A percentile compares a stretch with the other conserved stretches of the same genome.
Evolutionary conservation across 1,140 invertebrate species (phyloP).

Genomic region (Ctenoplectra terminalis): DNA sequence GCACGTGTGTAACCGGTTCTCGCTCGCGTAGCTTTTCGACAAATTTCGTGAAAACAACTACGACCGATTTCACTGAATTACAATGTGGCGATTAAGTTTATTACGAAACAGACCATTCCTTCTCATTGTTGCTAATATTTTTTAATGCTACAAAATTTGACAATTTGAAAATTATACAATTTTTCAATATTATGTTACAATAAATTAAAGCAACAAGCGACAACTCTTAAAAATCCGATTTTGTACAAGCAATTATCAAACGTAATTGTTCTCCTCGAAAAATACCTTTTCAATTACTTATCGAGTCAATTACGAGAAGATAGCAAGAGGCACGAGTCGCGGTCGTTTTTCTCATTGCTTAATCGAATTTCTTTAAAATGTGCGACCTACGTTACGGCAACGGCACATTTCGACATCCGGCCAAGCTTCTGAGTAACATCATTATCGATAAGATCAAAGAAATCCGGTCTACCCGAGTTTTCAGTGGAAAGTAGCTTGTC

Average conservation of each 20-base stretch:
- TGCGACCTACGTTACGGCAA: not conserved
- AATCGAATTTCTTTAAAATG: constrained; percentile 29
- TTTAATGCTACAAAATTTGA: too few species aligned
- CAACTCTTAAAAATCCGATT: not conserved
- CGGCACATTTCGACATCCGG: constrained; percentile 38
- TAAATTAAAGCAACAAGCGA: not conserved
- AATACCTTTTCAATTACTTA: not conserved
- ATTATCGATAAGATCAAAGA: constrained; percentile 52
- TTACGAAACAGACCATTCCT: not conserved
- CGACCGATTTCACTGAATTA: constrained; percentile 18
- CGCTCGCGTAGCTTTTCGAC: constrained; percentile 33
- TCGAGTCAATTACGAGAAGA: not conserved
- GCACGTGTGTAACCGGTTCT: constrained; percentile 53
- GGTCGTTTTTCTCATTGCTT: constrained; percentile 10
- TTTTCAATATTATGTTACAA: not conserved
- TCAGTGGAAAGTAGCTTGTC: constrained; percentile 44
- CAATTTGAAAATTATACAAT: too few species aligned
- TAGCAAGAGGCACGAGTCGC: not conserved
- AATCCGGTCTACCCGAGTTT: constrained; percentile 40
- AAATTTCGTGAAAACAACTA: constrained; percentile 40
- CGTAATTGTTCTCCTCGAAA: not conserved
- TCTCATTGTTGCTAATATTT: too few species aligned
- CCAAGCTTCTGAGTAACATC: constrained; percentile 36
- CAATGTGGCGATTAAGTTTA: not conserved
- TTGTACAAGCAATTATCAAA: not conserved